These are phyloP conservation scores for Macrotrachela quadricornifera DNA, from an alignment of 1,140 invertebrate genomes.

Conservation along the genomic window DNA sequence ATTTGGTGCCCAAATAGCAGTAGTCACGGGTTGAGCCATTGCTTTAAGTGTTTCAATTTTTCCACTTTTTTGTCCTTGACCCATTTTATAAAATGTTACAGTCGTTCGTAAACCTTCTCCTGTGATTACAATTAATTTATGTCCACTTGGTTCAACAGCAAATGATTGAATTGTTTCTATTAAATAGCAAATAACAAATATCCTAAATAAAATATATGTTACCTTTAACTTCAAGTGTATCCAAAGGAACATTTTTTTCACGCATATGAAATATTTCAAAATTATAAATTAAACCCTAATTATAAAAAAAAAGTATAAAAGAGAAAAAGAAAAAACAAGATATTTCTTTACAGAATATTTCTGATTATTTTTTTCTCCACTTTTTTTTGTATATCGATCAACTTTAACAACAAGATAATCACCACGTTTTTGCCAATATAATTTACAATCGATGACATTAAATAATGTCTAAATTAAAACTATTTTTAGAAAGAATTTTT, in stretches of 20 bases:
- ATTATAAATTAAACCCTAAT: slow-evolving; percentile 94
- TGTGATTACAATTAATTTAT: slow-evolving; percentile 71
- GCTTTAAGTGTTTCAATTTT: slow-evolving; percentile 17
- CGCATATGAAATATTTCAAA: slow-evolving; percentile 90
- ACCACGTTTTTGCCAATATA: slow-evolving; percentile 95
- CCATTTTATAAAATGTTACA: slow-evolving; percentile 56
- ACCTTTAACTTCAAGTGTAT: slow-evolving; percentile 78
- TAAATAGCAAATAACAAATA: no score
- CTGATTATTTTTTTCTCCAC: slow-evolving; percentile 45
- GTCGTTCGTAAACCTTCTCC: slow-evolving; percentile 37
- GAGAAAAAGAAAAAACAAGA: no score
- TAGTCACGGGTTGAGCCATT: slow-evolving; percentile 17
- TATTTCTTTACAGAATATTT: no score
- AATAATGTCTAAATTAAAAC: slow-evolving; percentile 84
- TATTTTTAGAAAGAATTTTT: no score
- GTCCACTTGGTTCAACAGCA: slow-evolving; percentile 90
- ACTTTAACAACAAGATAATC: slow-evolving; percentile 95
- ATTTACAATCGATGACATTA: slow-evolving; percentile 89
- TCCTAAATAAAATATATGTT: no score
- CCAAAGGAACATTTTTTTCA: slow-evolving; percentile 90
- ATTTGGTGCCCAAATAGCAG: slow-evolving; percentile 55
- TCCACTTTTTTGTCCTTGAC: slow-evolving; percentile 43
- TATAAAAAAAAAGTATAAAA: no score
- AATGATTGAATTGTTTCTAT: slow-evolving; percentile 43
- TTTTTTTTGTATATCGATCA: slow-evolving; percentile 69